Percentiles rank a stretch among this genome's conserved stretches.
Conservation (phyloP, 2,888 invertebrate genomes). For the Antitype chi region DNA sequence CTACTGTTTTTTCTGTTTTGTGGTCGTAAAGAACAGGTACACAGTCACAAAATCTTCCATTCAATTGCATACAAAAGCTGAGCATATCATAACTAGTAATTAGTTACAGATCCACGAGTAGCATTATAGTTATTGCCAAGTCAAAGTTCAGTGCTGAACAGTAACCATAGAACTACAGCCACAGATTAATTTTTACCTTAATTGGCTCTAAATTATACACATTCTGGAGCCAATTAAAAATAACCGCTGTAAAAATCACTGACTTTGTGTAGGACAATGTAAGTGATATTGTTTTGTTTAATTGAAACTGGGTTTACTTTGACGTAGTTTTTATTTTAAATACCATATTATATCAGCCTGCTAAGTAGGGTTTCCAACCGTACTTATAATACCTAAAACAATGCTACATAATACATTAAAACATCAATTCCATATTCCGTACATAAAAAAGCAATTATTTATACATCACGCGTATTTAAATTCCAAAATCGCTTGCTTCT, state of each 20-base stretch:
- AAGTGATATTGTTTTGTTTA: no score
- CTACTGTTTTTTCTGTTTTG: no score
- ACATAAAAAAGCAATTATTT: neutral
- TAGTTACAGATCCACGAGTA: constrained; percentile 41
- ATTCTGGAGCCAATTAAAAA: no score
- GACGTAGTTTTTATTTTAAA: no score
- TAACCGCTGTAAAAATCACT: no score
- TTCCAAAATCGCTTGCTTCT: neutral
- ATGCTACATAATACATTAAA: neutral
- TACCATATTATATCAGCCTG: no score
- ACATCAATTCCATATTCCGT: neutral
- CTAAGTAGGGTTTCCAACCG: no score
- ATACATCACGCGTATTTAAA: neutral
- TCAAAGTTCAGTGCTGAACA: constrained; percentile 34
- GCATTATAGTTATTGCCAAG: constrained; percentile 29
- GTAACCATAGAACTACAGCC: constrained; percentile 2
- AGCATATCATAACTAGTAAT: constrained; percentile 4
- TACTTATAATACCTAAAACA: neutral
- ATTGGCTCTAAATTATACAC: neutral
- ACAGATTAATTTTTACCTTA: constrained; percentile 1
- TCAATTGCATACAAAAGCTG: constrained; percentile 1
- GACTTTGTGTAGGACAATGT: no score
- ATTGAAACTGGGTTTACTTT: neutral
- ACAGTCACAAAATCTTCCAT: constrained; percentile 1
- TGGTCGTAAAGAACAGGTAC: no score